A percentile compares a stretch with the other conserved stretches of the same genome.
Evolutionary conservation across 2,888 invertebrate species (phyloP).

Genomic region (Nomada fucata): DNA sequence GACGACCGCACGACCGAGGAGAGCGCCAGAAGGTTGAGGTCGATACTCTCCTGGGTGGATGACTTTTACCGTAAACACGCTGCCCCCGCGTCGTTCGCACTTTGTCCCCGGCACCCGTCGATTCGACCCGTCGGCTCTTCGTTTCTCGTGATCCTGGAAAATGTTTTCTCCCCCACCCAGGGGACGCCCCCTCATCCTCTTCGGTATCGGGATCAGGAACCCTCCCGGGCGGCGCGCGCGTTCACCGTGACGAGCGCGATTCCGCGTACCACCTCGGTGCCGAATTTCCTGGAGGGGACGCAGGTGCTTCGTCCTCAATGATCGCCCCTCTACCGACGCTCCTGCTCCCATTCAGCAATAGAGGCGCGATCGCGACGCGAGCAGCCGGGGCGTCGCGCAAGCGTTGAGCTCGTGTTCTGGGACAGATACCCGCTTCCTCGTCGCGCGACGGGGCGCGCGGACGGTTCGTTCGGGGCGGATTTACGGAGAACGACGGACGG

Average conservation of each 20-base stretch:
- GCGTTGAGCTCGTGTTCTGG: slow-evolving; percentile 14
- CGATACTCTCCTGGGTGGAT: slow-evolving; percentile 63
- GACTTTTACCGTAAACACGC: slow-evolving; percentile 65
- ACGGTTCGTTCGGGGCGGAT: slow-evolving; percentile 65
- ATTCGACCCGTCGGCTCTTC: background rate
- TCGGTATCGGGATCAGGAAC: background rate
- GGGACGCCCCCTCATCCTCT: background rate
- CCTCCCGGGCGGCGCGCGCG: background rate
- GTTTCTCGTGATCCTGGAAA: background rate
- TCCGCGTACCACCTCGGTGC: too few species aligned
- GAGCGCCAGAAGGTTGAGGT: slow-evolving; percentile 52
- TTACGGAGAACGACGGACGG: slow-evolving; percentile 22
- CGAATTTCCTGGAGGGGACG: background rate
- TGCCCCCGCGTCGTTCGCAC: slow-evolving; percentile 26
- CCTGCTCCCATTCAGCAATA: slow-evolving; percentile 14
- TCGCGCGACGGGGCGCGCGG: slow-evolving; percentile 59
- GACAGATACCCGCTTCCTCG: slow-evolving; percentile 54
- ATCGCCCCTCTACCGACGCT: background rate
- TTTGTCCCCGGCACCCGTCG: slow-evolving; percentile 3
- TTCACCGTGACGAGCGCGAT: background rate
- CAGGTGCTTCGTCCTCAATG: slow-evolving; percentile 1
- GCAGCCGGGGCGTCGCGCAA: background rate
- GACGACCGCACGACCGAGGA: background rate
- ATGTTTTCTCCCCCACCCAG: background rate
- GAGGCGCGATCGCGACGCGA: background rate